Evolutionary conservation across 2,797 vertebrate species (phyloP).

Genomic region (Chrysolophus pictus): DNA sequence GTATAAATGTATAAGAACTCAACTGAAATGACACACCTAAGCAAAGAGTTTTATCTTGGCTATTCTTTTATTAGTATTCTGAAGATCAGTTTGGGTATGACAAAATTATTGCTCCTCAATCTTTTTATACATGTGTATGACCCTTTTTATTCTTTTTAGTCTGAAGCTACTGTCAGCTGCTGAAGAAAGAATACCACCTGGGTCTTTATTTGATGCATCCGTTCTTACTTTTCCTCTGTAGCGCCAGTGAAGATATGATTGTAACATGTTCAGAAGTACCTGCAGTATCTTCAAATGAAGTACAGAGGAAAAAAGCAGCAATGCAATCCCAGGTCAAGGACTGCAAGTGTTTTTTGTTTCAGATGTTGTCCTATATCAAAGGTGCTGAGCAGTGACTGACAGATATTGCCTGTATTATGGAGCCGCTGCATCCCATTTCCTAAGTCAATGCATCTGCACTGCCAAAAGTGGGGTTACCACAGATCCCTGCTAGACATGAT

Average conservation of each 20-base stretch:
- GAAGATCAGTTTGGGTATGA: background rate
- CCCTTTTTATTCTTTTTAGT: background rate
- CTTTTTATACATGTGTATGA: background rate
- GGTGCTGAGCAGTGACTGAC: background rate
- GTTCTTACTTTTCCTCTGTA: background rate
- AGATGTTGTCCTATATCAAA: background rate
- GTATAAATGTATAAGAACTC: background rate
- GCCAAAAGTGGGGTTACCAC: accelerated
- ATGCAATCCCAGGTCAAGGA: background rate
- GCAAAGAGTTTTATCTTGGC: background rate
- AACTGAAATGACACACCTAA: background rate
- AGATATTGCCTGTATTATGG: background rate
- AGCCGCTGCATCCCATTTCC: background rate
- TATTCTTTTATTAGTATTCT: background rate
- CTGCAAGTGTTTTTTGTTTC: background rate
- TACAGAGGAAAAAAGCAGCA: background rate
- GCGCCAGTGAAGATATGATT: accelerated
- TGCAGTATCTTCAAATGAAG: background rate
- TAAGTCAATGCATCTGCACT: background rate
- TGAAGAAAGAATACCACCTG: background rate
- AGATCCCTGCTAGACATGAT: accelerated
- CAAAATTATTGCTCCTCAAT: background rate
- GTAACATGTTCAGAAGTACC: background rate
- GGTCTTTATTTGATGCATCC: background rate
- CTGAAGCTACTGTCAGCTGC: background rate